phyloP scores from a whole-genome alignment of 92 coral and sea anemone genomes.

The Chrysogorgia sp. region DNA sequence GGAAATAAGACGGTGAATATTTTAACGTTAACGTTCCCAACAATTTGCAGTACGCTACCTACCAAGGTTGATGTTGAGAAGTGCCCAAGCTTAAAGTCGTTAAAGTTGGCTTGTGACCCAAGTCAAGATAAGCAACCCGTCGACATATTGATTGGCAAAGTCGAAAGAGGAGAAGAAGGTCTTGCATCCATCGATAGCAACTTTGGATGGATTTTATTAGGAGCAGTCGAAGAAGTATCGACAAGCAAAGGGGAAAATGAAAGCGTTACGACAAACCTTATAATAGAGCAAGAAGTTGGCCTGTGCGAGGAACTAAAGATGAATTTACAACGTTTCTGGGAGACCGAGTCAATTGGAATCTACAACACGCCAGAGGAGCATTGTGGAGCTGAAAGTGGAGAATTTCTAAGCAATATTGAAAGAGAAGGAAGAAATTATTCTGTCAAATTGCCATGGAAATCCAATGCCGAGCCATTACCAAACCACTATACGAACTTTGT shows the following conservation, averaged over 20 bases:
- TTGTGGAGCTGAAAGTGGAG: no score
- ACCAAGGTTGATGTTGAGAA: not conserved
- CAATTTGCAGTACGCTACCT: slow-evolving; percentile 5
- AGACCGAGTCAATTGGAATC: not conserved
- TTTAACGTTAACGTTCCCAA: slow-evolving; percentile 3
- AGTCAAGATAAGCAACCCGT: not conserved
- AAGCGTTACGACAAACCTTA: not conserved
- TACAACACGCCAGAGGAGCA: not conserved
- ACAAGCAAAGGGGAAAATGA: not conserved
- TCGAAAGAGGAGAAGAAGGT: not conserved
- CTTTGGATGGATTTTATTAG: slow-evolving; percentile 5
- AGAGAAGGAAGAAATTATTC: not conserved
- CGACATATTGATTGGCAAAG: not conserved
- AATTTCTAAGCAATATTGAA: not conserved
- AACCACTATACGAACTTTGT: not conserved
- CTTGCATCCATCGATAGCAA: slow-evolving; percentile 2
- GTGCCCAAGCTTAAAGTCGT: not conserved
- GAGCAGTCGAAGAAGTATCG: slow-evolving; percentile 1
- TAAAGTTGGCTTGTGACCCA: not conserved
- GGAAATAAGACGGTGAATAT: not conserved
- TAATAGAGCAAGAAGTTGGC: not conserved
- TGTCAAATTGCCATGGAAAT: no score
- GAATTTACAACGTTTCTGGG: not conserved
- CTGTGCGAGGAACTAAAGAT: not conserved
- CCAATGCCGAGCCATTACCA: not conserved